Evolutionary conservation across 1,140 invertebrate genomes (phyloP).

Genomic region (Diachasmimorpha longicaudata): DNA sequence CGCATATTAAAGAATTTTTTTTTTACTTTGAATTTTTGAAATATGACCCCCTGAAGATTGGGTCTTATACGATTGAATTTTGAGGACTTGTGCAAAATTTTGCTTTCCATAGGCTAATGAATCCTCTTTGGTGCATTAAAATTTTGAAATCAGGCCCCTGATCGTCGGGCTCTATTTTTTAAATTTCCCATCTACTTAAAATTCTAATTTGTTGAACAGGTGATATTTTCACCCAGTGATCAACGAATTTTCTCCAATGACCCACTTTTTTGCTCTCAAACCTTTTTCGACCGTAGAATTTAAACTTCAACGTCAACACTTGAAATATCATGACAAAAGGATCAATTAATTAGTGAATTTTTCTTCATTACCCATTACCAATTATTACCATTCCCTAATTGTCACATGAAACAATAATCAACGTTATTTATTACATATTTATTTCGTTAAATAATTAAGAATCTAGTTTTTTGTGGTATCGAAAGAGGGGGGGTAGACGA

Average conservation of each 20-base stretch:
- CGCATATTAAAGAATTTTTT: neutral
- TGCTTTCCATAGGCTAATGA: too few species aligned
- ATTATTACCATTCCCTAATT: neutral
- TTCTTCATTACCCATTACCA: neutral
- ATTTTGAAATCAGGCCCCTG: too few species aligned
- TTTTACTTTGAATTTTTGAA: neutral
- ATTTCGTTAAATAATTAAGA: conserved; percentile 5
- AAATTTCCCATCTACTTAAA: too few species aligned
- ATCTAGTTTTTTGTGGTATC: neutral
- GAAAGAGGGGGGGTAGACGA: neutral
- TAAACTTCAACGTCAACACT: neutral
- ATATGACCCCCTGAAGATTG: too few species aligned
- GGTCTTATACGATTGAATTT: too few species aligned
- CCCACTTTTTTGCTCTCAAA: too few species aligned
- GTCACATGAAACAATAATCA: neutral
- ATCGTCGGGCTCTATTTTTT: too few species aligned
- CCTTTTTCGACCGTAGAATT: neutral
- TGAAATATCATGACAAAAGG: neutral
- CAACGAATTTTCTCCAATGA: too few species aligned
- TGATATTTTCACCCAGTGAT: neutral
- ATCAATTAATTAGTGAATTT: neutral
- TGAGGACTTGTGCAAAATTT: too few species aligned
- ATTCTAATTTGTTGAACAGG: too few species aligned
- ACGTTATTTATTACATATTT: neutral
- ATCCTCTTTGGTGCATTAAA: too few species aligned